Conservation (phyloP, 2,113 vertebrate species). For the Leptobrachium leishanense region DNA sequence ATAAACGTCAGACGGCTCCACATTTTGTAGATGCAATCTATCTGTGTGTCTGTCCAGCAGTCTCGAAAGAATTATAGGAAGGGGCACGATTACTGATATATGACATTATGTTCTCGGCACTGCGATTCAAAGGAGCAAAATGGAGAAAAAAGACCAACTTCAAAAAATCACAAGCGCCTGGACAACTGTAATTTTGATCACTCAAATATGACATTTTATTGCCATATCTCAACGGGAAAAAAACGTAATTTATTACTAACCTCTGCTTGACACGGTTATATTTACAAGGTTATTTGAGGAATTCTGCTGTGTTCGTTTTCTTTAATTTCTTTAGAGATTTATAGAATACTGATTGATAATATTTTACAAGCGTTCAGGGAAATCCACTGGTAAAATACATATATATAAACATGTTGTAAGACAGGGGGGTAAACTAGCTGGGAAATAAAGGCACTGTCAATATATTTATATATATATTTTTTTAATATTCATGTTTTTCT, state of each 20-base stretch:
- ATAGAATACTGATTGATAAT: conserved; percentile 47
- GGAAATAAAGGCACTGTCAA: neutral
- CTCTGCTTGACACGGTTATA: conserved; percentile 30
- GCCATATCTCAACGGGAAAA: conserved; percentile 10
- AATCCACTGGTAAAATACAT: conserved; percentile 24
- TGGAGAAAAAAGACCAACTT: neutral
- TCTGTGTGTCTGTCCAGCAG: neutral
- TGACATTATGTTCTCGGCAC: neutral
- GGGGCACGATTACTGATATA: neutral
- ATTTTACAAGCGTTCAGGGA: conserved; percentile 41
- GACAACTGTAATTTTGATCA: conserved; percentile 17
- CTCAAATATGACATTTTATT: conserved; percentile 20
- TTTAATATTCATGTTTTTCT: too few species aligned
- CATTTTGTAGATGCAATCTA: neutral
- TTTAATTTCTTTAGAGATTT: conserved; percentile 47
- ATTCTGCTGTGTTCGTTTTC: conserved; percentile 30
- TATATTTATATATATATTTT: neutral
- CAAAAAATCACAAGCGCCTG: neutral
- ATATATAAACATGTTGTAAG: too few species aligned
- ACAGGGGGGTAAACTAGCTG: neutral
- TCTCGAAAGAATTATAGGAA: neutral
- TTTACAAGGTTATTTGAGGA: conserved; percentile 43
- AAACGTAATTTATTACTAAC: conserved; percentile 25
- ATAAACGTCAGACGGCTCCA: neutral
- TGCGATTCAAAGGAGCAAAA: neutral